These are phyloP conservation scores for Onthophagus taurus DNA, from an alignment of 1,140 invertebrate genomes.

Conservation along the genomic window DNA sequence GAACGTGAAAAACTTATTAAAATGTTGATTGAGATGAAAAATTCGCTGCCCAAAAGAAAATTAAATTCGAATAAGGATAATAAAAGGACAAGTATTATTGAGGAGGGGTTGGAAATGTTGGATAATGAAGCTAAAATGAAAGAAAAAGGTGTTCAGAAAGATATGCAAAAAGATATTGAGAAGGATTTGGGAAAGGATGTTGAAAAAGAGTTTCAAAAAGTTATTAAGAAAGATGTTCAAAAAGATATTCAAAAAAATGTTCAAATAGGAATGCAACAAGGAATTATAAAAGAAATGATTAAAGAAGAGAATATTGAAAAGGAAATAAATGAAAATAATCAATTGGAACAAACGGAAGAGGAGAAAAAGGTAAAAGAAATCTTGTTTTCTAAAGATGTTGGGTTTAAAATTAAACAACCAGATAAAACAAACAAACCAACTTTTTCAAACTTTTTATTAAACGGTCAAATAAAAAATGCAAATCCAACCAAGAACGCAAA, in stretches of 20 bases:
- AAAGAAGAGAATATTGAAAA: too few relatives aligned
- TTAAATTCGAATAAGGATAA: slow-evolving; percentile 24
- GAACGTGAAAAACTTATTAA: slow-evolving; percentile 47
- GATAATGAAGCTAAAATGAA: slow-evolving; percentile 4
- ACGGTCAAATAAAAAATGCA: too few relatives aligned
- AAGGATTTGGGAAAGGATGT: too few relatives aligned
- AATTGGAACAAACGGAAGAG: not conserved
- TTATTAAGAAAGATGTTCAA: too few relatives aligned
- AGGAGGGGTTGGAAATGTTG: slow-evolving; percentile 25
- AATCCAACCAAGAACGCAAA: not conserved
- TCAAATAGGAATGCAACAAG: too few relatives aligned
- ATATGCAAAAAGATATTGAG: too few relatives aligned
- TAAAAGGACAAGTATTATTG: slow-evolving; percentile 27
- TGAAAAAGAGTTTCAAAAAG: too few relatives aligned
- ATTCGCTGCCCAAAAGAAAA: slow-evolving; percentile 48
- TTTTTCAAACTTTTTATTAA: too few relatives aligned
- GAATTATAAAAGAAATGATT: too few relatives aligned
- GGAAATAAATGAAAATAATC: not conserved
- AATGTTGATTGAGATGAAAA: slow-evolving; percentile 57
- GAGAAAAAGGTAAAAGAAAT: not conserved
- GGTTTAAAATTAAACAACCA: not conserved
- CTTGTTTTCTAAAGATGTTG: not conserved
- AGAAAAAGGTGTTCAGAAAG: slow-evolving; percentile 1
- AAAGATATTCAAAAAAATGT: too few relatives aligned
- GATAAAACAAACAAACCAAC: not conserved